Percentiles rank a stretch among this genome's conserved stretches.
Evolutionary conservation across 2,113 vertebrate genomes (phyloP).

Genomic region (Dasyprocta punctata): DNA sequence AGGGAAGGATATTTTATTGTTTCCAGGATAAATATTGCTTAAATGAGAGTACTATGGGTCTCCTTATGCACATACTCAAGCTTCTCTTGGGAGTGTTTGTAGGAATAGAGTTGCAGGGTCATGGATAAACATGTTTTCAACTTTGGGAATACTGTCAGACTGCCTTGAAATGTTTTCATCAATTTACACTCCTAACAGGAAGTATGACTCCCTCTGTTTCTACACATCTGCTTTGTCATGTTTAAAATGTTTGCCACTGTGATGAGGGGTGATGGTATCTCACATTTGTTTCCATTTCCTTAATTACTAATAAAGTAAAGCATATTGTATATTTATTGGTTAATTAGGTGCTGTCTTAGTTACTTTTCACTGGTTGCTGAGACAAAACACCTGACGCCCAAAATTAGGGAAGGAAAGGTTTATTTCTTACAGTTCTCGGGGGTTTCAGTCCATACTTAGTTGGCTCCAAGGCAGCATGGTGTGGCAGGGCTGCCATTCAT

Average conservation of each 20-base stretch:
- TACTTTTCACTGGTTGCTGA: no score
- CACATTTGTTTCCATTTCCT: background rate
- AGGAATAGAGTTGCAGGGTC: background rate
- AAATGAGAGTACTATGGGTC: background rate
- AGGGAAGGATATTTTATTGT: background rate
- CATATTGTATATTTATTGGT: background rate
- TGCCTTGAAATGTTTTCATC: background rate
- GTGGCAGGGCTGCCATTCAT: no score
- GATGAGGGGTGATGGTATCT: background rate
- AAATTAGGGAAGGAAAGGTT: no score
- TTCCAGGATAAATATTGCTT: background rate
- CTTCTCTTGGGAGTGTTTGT: background rate
- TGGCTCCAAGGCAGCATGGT: no score
- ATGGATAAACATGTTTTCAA: background rate
- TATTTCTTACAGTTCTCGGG: no score
- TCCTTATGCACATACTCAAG: background rate
- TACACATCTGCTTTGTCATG: background rate
- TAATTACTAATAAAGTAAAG: background rate
- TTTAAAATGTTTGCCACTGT: background rate
- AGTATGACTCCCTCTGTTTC: background rate
- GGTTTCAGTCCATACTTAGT: no score
- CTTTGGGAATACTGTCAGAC: background rate
- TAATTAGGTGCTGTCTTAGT: no score
- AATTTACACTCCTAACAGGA: background rate
- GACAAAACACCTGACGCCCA: no score